These are phyloP conservation scores for Trichomalopsis sarcophagae DNA, from an alignment of 1,140 invertebrate genomes.

Conservation along the genomic window DNA sequence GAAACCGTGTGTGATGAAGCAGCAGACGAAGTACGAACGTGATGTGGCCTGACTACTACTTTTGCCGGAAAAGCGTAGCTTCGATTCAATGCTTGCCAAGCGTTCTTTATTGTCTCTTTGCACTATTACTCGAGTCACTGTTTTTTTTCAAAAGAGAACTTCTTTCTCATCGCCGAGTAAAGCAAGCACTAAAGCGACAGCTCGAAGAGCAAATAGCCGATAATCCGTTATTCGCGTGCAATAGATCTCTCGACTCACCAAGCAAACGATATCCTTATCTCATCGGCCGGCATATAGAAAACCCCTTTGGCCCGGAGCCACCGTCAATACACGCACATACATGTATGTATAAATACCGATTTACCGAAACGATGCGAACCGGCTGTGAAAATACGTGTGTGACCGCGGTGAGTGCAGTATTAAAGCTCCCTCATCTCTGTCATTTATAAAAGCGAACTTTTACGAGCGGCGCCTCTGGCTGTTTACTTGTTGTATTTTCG, in stretches of 20 bases:
- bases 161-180: no score
- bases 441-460: conserved; percentile 28
- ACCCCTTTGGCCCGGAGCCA: neutral
- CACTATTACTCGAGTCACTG: no score
- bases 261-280: neutral
- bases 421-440: neutral
- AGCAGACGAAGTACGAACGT: no score
- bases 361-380: neutral
- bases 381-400: neutral
- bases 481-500: neutral
- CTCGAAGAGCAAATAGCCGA: neutral
- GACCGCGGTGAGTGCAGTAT: neutral
- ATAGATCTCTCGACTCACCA: no score
- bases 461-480: neutral
- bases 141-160: no score
- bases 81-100: no score
- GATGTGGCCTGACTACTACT: no score
- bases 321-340: neutral
- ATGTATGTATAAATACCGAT: conserved; percentile 4
- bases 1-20: no score
- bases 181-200: neutral
- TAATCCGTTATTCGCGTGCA: neutral
- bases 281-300: neutral
- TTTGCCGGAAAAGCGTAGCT: no score
- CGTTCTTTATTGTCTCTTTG: no score